Conservation (phyloP, 1,140 invertebrate genomes). For the Steinernema khuongi region DNA sequence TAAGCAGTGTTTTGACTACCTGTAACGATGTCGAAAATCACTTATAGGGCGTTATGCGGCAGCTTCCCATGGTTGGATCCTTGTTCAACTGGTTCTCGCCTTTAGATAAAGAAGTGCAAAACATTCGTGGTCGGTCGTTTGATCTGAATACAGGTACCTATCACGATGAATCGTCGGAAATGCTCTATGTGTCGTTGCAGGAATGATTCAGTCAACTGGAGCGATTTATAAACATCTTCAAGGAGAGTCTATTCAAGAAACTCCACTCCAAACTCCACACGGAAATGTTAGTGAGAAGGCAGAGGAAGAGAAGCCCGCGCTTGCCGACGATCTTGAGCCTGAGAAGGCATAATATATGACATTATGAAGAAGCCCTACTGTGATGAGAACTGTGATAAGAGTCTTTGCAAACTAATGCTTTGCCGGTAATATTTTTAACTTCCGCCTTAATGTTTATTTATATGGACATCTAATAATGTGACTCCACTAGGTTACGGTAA, state of each 20-base stretch:
- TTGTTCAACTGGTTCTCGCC: constrained; percentile 67
- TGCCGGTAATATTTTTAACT: neutral
- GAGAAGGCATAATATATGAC: neutral
- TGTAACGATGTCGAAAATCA: constrained; percentile 6
- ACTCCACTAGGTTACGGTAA: neutral
- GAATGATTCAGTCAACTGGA: constrained; percentile 39
- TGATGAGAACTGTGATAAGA: neutral
- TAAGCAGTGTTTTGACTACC: constrained; percentile 30
- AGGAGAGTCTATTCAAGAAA: neutral
- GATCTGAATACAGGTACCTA: constrained; percentile 70
- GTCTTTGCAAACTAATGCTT: neutral
- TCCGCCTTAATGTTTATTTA: neutral
- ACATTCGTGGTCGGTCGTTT: constrained; percentile 75
- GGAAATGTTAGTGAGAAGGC: neutral
- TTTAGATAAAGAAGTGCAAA: constrained; percentile 69
- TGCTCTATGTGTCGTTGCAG: constrained; percentile 18
- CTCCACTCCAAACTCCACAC: neutral
- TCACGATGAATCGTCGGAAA: neutral
- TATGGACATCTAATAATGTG: neutral
- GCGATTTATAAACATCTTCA: neutral
- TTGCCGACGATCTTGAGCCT: neutral
- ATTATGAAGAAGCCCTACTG: neutral
- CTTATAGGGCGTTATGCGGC: constrained; percentile 72
- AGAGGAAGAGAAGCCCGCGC: neutral
- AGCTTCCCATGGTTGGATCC: constrained; percentile 83